Percentiles rank a stretch among this genome's conserved stretches.
phyloP scores from a whole-genome alignment of 2,888 invertebrate species.

The Limnephilus auricula region DNA sequence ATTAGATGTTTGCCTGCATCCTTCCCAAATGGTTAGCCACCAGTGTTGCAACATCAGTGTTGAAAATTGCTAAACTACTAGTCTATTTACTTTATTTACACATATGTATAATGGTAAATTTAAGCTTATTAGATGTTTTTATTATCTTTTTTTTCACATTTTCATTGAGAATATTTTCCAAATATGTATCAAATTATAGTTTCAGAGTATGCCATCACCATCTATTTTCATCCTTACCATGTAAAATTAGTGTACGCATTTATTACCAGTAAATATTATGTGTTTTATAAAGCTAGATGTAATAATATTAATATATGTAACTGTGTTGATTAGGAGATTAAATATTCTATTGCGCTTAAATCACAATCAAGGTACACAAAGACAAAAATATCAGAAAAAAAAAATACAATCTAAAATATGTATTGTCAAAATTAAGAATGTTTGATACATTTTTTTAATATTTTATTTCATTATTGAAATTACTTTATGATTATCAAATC shows the following conservation, averaged over 20 bases:
- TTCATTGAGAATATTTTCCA: neutral
- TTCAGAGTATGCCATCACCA: neutral
- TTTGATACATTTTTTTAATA: neutral
- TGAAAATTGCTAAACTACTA: too few species aligned
- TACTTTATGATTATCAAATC: neutral
- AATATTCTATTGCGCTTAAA: constrained; percentile 18
- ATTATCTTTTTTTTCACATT: neutral
- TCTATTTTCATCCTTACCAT: constrained; percentile 12
- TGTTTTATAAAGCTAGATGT: constrained; percentile 1
- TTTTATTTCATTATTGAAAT: neutral
- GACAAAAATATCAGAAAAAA: neutral
- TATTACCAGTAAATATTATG: constrained; percentile 12
- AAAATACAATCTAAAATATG: neutral
- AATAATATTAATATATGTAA: neutral
- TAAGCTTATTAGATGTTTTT: neutral
- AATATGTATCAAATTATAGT: neutral
- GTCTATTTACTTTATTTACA: too few species aligned
- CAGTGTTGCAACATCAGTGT: too few species aligned
- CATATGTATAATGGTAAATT: too few species aligned
- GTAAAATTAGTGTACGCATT: constrained; percentile 8
- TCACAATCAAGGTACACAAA: neutral
- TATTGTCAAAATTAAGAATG: neutral
- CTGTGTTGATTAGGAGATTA: neutral
- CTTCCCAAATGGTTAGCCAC: too few species aligned
- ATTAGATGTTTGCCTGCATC: too few species aligned